A percentile compares a stretch with the other conserved stretches of the same genome.
phyloP scores from a whole-genome alignment of 2,113 vertebrate species.

The Galbula dea region DNA sequence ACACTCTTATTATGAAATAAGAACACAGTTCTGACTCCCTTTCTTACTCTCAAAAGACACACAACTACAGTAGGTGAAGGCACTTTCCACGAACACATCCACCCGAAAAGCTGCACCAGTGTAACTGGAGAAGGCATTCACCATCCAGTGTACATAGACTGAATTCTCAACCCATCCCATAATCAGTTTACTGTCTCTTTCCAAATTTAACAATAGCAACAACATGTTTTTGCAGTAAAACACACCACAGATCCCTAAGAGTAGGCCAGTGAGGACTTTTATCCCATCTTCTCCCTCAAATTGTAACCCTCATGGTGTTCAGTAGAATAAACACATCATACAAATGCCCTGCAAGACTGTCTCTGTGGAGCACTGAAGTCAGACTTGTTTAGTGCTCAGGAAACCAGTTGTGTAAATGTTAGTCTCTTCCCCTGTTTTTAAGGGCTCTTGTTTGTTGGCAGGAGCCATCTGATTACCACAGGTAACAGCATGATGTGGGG shows the following conservation, averaged over 20 bases:
- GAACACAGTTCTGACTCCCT: neutral
- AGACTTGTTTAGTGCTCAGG: neutral
- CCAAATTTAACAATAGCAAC: neutral
- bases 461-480: neutral
- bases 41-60: neutral
- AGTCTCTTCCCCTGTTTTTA: neutral
- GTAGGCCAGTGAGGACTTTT: neutral
- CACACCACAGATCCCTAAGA: neutral
- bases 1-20: neutral
- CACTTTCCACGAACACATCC: neutral
- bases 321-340: neutral
- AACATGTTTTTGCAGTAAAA: neutral
- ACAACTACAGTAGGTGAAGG: neutral
- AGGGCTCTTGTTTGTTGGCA: neutral
- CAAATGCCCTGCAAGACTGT: fast-evolving
- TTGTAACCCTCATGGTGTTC: neutral
- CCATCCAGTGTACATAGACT: neutral
- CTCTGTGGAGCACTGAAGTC: neutral
- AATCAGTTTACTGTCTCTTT: neutral
- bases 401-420: neutral
- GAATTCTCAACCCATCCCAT: neutral
- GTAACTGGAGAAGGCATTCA: neutral
- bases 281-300: no score
- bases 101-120: fast-evolving
- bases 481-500: neutral